Evolutionary conservation across 2,888 invertebrate species (phyloP).

Genomic region (Cotesia congregata): DNA sequence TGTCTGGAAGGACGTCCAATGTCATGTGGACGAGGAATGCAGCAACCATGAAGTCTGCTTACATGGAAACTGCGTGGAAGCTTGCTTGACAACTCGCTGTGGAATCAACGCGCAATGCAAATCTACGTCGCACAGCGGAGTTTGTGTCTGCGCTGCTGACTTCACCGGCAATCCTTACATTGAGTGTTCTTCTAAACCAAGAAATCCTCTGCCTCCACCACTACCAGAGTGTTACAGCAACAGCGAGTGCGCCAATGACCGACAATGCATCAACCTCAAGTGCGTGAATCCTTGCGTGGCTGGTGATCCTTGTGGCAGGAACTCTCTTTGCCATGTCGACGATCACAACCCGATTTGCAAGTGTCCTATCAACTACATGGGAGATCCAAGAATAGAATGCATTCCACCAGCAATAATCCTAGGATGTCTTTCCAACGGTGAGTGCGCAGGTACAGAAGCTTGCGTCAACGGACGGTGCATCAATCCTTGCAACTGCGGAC

Average conservation of each 20-base stretch:
- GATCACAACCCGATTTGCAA: constrained; percentile 83
- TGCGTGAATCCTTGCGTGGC: constrained; percentile 85
- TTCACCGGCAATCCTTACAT: constrained; percentile 84
- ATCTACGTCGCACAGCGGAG: constrained; percentile 81
- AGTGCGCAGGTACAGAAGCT: constrained; percentile 86
- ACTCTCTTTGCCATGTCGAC: constrained; percentile 87
- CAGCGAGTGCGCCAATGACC: constrained; percentile 83
- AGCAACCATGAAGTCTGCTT: constrained; percentile 81
- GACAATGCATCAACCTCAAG: constrained; percentile 81
- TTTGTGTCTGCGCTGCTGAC: constrained; percentile 84
- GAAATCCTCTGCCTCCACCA: constrained; percentile 55
- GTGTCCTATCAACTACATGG: constrained; percentile 84
- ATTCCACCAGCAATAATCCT: constrained; percentile 79
- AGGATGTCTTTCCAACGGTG: constrained; percentile 84
- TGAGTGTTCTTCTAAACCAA: constrained; percentile 76
- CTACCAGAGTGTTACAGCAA: constrained; percentile 82
- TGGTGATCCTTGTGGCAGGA: constrained; percentile 80
- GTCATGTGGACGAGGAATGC: constrained; percentile 83
- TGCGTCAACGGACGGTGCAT: constrained; percentile 86
- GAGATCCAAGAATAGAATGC: constrained; percentile 81
- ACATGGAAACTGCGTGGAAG: constrained; percentile 82
- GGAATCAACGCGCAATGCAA: constrained; percentile 88
- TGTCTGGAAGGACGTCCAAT: constrained; percentile 68
- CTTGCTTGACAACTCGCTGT: constrained; percentile 83
- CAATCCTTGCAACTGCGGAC: constrained; percentile 88